Conservation (phyloP, 2,797 vertebrate genomes). For the Gymnocypris eckloni region DNA sequence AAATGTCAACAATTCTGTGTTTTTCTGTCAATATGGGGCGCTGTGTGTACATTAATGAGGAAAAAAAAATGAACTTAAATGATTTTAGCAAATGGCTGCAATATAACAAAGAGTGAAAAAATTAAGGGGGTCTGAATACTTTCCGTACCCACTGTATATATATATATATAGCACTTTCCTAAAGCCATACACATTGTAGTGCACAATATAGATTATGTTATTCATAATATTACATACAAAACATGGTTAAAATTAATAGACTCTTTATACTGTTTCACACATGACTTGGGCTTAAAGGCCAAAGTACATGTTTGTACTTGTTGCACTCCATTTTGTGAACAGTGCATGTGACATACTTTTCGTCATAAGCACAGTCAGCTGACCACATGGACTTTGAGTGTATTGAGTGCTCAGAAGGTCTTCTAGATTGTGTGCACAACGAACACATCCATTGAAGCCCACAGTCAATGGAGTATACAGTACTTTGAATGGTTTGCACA, state of each 20-base stretch:
- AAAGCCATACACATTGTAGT: not conserved
- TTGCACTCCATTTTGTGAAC: not conserved
- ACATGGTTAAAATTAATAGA: not conserved
- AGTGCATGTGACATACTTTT: not conserved
- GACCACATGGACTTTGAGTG: not conserved
- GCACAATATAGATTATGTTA: not conserved
- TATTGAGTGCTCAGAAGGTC: not conserved
- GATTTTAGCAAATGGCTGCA: too few species aligned
- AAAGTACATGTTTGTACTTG: not conserved
- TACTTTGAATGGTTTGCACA: not conserved
- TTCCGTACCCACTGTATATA: too few species aligned
- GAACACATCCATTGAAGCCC: not conserved
- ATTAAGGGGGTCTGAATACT: too few species aligned
- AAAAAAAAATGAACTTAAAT: too few species aligned
- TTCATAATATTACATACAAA: not conserved
- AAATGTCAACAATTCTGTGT: too few species aligned
- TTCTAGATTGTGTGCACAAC: not conserved
- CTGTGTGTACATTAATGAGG: too few species aligned
- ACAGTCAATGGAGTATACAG: conserved; percentile 3
- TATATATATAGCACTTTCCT: not conserved
- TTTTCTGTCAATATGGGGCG: too few species aligned
- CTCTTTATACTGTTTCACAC: not conserved
- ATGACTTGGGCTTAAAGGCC: not conserved
- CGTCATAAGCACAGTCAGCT: conserved; percentile 7
- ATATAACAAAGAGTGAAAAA: too few species aligned